A percentile compares a stretch with the other conserved stretches of the same genome.
Evolutionary conservation across 2,113 vertebrate genomes (phyloP).

Genomic region (Enhydra lutris): DNA sequence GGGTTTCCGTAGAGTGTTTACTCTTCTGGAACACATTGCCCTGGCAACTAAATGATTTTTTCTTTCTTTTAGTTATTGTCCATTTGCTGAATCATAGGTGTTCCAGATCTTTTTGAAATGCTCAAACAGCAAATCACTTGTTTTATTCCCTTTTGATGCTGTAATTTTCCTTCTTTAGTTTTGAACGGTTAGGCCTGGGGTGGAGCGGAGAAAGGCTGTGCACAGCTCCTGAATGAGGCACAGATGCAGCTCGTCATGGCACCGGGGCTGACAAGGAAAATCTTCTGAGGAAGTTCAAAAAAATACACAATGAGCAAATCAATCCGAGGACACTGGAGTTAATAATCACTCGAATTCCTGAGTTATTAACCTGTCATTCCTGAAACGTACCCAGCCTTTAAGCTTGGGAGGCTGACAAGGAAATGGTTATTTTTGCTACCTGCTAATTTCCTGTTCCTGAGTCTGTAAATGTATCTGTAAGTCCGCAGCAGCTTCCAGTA

Average conservation of each 20-base stretch:
- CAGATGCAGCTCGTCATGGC: conserved; percentile 44
- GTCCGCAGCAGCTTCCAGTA: neutral
- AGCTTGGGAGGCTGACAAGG: conserved; percentile 9
- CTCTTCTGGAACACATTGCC: conserved; percentile 38
- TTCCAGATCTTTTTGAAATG: conserved; percentile 61
- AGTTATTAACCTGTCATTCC: conserved; percentile 62
- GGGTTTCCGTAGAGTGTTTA: conserved; percentile 1
- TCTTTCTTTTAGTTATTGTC: conserved; percentile 65
- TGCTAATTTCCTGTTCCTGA: neutral
- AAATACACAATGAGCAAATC: conserved; percentile 38
- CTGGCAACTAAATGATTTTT: conserved; percentile 35
- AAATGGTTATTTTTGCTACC: neutral
- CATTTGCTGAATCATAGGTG: conserved; percentile 22
- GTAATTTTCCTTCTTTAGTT: conserved; percentile 50
- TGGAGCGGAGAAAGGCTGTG: conserved; percentile 39
- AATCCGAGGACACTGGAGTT: conserved; percentile 53
- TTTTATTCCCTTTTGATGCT: conserved; percentile 49
- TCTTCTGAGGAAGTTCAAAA: conserved; percentile 12
- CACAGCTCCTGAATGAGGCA: conserved; percentile 46
- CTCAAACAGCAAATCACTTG: conserved; percentile 52
- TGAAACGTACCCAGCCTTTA: neutral
- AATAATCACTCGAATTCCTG: conserved; percentile 31
- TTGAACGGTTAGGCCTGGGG: neutral
- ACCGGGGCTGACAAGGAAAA: conserved; percentile 55
- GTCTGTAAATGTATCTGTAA: rapidly evolving